Evolutionary conservation across 2,113 vertebrate species (phyloP), one percentile per base, ranked within the genome.

Genomic region (Pelmatolapia mariae): DNA sequence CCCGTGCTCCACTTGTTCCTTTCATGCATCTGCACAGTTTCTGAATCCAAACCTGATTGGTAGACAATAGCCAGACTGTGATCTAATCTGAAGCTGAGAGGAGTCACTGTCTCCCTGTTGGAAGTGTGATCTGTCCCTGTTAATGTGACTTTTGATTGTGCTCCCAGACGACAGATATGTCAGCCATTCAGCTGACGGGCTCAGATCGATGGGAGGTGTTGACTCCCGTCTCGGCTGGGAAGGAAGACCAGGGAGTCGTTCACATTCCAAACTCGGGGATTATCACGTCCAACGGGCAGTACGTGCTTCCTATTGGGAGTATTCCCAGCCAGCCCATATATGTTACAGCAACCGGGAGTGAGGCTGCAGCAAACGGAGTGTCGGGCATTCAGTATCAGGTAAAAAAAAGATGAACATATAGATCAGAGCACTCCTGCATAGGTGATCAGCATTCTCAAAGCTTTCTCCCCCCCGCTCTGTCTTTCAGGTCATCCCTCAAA

Each of bases 121-220:
- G 5, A 76, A 68, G 59, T 82, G 43, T 73, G 71, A 84, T 84
- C 15, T 73, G 40, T 73, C 16, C 80, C 71, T 61, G 59, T 47
- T 90, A 81, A 93, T 63, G 19, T 57, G 36, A 84, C 29, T 87
- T 81, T 85, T 40, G 2, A 47, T 86, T 89, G 73, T 43, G 9
- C 78, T 85, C 96, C 89, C 96, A 99, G 98, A 97, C 98, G 63
- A 98, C 97, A 92, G 98, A 99, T 91, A 97, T 99, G 97, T 91
- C 98, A 88, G 97, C 98, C 96, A 98, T 98, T 94, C 99, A 99
- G 94, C 95, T 99, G 95, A 97, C 98, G 26, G 97, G 97, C 19
- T 97, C 98, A 90, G 98, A 98, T 95, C 97, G 98, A 95, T 99
- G 99, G 99, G 98, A 99, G 93, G 97, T 99, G 93, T 96, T 99